Evolutionary conservation across 2,113 vertebrate species (phyloP).

Genomic region (Silurus glanis): DNA sequence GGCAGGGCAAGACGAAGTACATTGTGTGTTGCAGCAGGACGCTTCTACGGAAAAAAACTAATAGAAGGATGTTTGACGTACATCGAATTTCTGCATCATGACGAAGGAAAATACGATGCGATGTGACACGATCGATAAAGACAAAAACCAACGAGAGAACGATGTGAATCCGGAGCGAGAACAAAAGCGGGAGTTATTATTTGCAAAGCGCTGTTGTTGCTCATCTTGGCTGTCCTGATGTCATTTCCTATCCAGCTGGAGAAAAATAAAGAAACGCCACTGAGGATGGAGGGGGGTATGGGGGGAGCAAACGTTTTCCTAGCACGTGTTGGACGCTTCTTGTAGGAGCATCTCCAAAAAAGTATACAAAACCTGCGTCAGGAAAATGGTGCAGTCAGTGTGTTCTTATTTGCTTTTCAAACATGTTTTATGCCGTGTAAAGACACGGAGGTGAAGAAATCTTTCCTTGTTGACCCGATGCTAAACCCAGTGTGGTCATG

Average conservation of each 20-base stretch:
- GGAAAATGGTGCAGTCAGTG: not conserved
- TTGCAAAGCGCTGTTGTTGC: not conserved
- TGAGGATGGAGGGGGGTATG: not conserved
- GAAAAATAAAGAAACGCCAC: not conserved
- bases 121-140: not conserved
- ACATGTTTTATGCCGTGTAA: not conserved
- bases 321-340: not conserved
- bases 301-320: slow-evolving; percentile 8
- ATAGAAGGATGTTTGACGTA: too few relatives aligned
- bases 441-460: not conserved
- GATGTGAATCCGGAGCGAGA: not conserved
- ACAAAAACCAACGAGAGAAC: not conserved
- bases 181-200: not conserved
- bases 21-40: not conserved
- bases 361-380: not conserved
- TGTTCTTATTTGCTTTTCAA: not conserved
- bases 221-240: not conserved
- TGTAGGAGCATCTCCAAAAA: slow-evolving; percentile 1
- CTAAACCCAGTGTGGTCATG: not conserved
- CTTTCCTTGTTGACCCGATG: not conserved
- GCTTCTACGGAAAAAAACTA: not conserved
- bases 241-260: slow-evolving; percentile 28
- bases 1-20: not conserved
- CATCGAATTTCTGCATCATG: not conserved
- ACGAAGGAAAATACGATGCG: not conserved